Conservation (phyloP, 1,140 invertebrate genomes). For the Leptopilina boulardi region DNA sequence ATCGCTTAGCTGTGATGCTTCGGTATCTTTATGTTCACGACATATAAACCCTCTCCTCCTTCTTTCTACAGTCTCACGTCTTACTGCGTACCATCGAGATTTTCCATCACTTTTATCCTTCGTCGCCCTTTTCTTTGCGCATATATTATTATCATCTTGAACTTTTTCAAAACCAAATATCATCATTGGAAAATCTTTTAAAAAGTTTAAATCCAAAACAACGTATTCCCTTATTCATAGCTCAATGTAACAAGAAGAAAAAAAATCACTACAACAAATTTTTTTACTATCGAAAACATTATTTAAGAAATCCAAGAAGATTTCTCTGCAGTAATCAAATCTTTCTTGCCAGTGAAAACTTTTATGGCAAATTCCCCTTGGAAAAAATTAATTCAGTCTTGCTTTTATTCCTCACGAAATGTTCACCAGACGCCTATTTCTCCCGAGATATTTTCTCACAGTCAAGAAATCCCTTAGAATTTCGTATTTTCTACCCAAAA, state of each 20-base stretch:
- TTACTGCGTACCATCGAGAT: constrained; percentile 30
- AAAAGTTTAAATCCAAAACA: not conserved
- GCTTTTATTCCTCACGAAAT: constrained; percentile 9
- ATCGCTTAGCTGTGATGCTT: constrained; percentile 42
- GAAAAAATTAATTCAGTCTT: constrained; percentile 13
- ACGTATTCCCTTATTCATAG: constrained; percentile 12
- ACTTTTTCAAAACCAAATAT: constrained; percentile 34
- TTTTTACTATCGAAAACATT: too few relatives aligned
- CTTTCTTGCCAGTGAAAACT: not conserved
- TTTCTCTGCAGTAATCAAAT: constrained; percentile 19
- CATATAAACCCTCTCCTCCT: constrained; percentile 29
- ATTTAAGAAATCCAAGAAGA: too few relatives aligned
- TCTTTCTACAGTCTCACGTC: not conserved
- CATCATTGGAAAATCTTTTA: constrained; percentile 7
- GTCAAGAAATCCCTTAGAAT: not conserved
- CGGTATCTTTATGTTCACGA: constrained; percentile 40
- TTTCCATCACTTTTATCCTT: constrained; percentile 2
- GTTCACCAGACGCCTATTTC: constrained; percentile 12
- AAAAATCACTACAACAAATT: not conserved
- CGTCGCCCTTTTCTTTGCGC: constrained; percentile 35
- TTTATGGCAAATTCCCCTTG: not conserved
- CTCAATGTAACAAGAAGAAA: not conserved
- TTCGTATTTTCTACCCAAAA: not conserved
- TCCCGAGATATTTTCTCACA: constrained; percentile 3
- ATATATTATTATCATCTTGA: constrained; percentile 42